Base-by-base conservation (phyloP, 2,113 vertebrate species). In the Osmerus eperlanus region DNA sequence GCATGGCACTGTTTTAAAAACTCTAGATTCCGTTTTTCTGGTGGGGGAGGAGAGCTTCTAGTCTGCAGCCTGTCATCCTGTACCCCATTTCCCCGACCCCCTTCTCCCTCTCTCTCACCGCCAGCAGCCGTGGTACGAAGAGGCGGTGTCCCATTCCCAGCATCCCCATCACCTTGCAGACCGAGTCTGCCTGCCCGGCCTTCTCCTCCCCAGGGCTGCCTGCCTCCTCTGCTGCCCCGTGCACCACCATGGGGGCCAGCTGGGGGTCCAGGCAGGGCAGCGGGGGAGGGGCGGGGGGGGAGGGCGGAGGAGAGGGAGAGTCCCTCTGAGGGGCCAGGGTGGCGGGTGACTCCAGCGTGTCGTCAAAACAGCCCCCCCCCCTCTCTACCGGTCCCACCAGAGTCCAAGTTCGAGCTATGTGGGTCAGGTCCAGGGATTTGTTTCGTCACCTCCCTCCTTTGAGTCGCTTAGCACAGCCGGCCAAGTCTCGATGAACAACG, bases 81-180 rank as follows among this genome's bases (percentile, higher is more conserved):
- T 16, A 36, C n/a, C 51, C 52, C 41, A 4, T 69, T 64, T 41
- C 63, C 65, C 21, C 1, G 11, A 51, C 71, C 53, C 47, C 41
- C 60, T 21, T 5, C 16, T 7, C 58, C 75, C 3, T 52, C 60
- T 72, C 81, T 93, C 97, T 98, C 96, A 99, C 97, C 97, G 97
- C 96, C 87, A 98, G 93, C 78, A 99, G 94, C 80, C 92, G 94
- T 81, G 97, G 97, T 76, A 99, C 97, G 85, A 99, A 99, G 70
- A 99, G 95, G 21, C 97, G 95, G 91, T 99, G 97, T 88, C 97
- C 95, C 97, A 99, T 99, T 61, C 97, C 97, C 87, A 99, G 94
- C 81, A 98, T 92, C 79, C 94, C 96, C 94, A 98, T 93, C 85
- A 97, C 94, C 65, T 92, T 94, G 75, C 95, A 95, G 4, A 95